Conservation (phyloP, 2,888 invertebrate genomes). For the Junonia oenone region DNA sequence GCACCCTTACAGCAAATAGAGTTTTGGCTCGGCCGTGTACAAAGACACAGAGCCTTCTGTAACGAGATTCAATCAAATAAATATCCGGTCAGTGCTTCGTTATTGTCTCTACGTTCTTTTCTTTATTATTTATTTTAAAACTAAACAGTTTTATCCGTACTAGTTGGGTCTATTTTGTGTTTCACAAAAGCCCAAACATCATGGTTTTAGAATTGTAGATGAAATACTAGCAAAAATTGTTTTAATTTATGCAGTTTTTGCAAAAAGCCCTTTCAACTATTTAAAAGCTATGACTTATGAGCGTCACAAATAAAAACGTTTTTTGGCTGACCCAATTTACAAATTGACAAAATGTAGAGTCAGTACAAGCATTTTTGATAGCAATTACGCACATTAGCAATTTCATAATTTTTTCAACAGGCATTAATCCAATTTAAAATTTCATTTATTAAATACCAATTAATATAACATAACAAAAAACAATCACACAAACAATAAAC, state of each 20-base stretch:
- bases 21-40: conserved; percentile 4
- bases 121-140: conserved; percentile 16
- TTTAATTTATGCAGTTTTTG: too few relatives aligned
- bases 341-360: neutral
- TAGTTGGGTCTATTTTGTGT: too few relatives aligned
- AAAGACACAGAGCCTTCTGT: conserved; percentile 28
- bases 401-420: too few relatives aligned
- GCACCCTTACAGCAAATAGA: conserved; percentile 14
- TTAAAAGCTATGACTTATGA: too few relatives aligned
- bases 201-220: too few relatives aligned
- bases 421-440: too few relatives aligned
- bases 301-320: too few relatives aligned
- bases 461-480: neutral
- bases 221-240: too few relatives aligned
- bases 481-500: neutral
- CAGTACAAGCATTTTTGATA: neutral
- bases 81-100: conserved; percentile 29
- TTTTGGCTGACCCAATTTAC: too few relatives aligned
- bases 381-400: neutral
- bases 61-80: conserved; percentile 30
- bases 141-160: neutral
- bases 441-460: too few relatives aligned
- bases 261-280: too few relatives aligned
- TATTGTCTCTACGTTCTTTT: conserved; percentile 21
- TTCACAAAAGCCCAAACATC: too few relatives aligned